These are phyloP conservation scores for Metaphire vulgaris DNA, from an alignment of 1,140 invertebrate genomes.

Conservation along the genomic window DNA sequence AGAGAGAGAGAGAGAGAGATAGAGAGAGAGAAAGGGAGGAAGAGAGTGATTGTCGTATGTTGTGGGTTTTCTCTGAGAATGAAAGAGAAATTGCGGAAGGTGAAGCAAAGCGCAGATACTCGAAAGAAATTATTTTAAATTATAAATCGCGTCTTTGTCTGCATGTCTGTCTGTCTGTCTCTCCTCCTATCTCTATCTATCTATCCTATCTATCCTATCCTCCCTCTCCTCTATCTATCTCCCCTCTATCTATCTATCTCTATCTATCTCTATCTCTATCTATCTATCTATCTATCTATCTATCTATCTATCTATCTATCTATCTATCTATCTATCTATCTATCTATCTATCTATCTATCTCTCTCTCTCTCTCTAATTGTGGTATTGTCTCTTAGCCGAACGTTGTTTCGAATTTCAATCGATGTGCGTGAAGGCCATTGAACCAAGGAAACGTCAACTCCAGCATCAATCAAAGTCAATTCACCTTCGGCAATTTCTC, in stretches of 20 bases:
- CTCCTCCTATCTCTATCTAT: neutral
- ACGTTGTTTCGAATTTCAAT: too few species aligned
- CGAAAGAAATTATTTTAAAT: neutral
- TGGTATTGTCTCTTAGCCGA: too few species aligned
- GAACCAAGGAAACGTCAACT: too few species aligned
- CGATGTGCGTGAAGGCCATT: too few species aligned
- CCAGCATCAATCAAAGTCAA: too few species aligned
- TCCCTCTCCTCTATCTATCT: too few species aligned
- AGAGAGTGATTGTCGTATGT: neutral
- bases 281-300: neutral
- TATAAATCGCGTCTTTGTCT: neutral
- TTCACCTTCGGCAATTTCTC: too few species aligned
- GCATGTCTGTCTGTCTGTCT: neutral
- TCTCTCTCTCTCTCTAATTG: neutral
- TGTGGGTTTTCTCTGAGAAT: neutral
- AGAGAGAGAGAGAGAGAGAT: neutral
- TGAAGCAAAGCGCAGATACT: neutral
- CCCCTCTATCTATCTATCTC: constrained; percentile 24
- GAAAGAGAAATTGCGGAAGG: neutral
- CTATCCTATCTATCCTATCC: neutral
- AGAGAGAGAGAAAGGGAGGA: neutral
- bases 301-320: neutral
- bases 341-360: constrained; percentile 12
- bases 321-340: neutral
- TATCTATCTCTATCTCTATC: constrained; percentile 21